These are phyloP conservation scores for Nephrotoma appendiculata DNA, from an alignment of 2,888 invertebrate species.

Conservation along the genomic window DNA sequence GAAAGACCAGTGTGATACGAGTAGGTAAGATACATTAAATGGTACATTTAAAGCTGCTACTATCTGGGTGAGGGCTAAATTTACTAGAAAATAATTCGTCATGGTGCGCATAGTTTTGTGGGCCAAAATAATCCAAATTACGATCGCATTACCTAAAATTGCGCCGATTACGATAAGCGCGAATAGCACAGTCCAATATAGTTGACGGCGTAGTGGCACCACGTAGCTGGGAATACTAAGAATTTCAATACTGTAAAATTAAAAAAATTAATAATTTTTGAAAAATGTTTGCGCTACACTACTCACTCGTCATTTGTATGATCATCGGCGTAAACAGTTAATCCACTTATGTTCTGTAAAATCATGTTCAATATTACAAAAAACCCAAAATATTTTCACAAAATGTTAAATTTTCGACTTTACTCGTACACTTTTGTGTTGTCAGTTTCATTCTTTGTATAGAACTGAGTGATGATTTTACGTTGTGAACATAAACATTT, in stretches of 20 bases:
- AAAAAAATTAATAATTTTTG: background rate
- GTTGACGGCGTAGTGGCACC: conserved; percentile 74
- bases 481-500: too few relatives aligned
- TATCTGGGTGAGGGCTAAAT: background rate
- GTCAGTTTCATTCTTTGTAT: too few relatives aligned
- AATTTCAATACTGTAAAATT: background rate
- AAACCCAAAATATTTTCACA: too few relatives aligned
- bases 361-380: too few relatives aligned
- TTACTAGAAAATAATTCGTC: conserved; percentile 82
- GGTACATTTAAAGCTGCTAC: background rate
- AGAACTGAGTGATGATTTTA: too few relatives aligned
- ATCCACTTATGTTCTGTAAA: too few relatives aligned
- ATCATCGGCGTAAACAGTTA: too few relatives aligned
- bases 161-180: conserved; percentile 87
- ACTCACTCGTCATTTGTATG: background rate
- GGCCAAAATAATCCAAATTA: conserved; percentile 94
- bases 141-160: conserved; percentile 89
- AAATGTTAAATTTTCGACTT: too few relatives aligned
- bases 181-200: conserved; percentile 77
- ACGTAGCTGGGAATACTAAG: background rate
- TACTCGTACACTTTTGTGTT: too few relatives aligned
- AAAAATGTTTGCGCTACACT: background rate
- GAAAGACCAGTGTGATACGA: background rate
- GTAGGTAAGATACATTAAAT: background rate
- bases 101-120: conserved; percentile 95